Conservation (phyloP, 2,888 invertebrate species). For the Tenthredo notha region DNA sequence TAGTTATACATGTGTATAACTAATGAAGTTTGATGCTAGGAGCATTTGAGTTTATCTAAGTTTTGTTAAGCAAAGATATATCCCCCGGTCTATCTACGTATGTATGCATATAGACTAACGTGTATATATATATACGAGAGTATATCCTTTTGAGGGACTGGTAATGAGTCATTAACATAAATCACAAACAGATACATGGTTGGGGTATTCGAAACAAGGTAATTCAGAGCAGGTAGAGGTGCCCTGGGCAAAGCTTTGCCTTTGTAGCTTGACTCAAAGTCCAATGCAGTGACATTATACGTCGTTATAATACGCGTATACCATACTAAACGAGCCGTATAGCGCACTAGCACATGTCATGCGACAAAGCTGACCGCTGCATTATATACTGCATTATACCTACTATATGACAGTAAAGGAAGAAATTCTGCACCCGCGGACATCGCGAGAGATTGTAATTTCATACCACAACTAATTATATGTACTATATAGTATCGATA, state of each 20-base stretch:
- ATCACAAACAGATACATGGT: constrained; percentile 52
- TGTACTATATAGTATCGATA: not conserved
- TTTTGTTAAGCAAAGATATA: not conserved
- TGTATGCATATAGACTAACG: not conserved
- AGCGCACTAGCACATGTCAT: not conserved
- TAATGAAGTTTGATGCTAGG: not conserved
- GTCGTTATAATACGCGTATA: constrained; percentile 18
- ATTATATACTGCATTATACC: not conserved
- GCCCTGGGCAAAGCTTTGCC: constrained; percentile 67
- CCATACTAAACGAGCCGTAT: not conserved
- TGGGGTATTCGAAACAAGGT: constrained; percentile 65
- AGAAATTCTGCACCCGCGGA: constrained; percentile 1
- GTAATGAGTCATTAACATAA: constrained; percentile 56
- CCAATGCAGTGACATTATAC: constrained; percentile 67
- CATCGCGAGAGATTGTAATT: not conserved
- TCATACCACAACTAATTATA: not conserved
- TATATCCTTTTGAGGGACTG: constrained; percentile 58
- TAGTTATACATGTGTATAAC: not conserved
- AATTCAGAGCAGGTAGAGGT: constrained; percentile 61
- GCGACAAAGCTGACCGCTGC: constrained; percentile 34
- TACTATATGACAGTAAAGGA: not conserved
- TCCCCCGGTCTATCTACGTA: not conserved
- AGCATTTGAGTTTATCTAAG: not conserved
- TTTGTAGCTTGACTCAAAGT: constrained; percentile 70
- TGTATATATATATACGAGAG: not conserved